Conservation (phyloP, 2,888 invertebrate species). For the Calephelis perditalis region DNA sequence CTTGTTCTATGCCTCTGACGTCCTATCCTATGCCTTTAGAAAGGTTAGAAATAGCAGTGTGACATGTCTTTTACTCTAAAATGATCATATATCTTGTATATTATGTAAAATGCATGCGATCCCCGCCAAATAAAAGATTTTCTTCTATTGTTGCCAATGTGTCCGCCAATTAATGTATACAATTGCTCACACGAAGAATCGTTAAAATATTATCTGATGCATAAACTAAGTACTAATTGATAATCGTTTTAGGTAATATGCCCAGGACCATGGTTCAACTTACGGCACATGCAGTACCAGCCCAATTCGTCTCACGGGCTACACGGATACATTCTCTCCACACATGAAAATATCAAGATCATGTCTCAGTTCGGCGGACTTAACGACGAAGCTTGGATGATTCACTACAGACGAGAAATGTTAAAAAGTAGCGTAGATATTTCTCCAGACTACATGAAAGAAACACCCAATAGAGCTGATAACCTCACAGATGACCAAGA, state of each 20-base stretch:
- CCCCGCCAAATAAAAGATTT: too few relatives aligned
- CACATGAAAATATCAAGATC: conserved; percentile 34
- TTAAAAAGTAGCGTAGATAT: conserved; percentile 28
- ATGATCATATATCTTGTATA: too few relatives aligned
- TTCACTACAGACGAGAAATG: conserved; percentile 36
- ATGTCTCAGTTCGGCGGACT: conserved; percentile 30
- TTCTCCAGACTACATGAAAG: conserved; percentile 21
- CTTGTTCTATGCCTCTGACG: too few relatives aligned
- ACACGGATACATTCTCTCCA: conserved; percentile 54
- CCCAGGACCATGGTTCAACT: conserved; percentile 77
- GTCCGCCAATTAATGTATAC: too few relatives aligned
- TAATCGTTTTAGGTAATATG: conserved; percentile 48
- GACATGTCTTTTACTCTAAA: too few relatives aligned
- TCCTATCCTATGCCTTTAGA: too few relatives aligned
- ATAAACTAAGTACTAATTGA: too few relatives aligned
- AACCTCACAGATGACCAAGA: conserved; percentile 15
- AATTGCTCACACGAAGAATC: too few relatives aligned
- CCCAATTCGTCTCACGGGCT: conserved; percentile 63
- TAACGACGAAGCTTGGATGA: conserved; percentile 38
- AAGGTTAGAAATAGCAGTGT: too few relatives aligned
- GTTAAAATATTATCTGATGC: too few relatives aligned
- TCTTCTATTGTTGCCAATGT: too few relatives aligned
- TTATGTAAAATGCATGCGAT: too few relatives aligned
- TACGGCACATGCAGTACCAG: conserved; percentile 79
- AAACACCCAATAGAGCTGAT: conserved; percentile 18